Base-by-base conservation (phyloP, 1,140 invertebrate species). In the Hydropsyche tenuis region DNA sequence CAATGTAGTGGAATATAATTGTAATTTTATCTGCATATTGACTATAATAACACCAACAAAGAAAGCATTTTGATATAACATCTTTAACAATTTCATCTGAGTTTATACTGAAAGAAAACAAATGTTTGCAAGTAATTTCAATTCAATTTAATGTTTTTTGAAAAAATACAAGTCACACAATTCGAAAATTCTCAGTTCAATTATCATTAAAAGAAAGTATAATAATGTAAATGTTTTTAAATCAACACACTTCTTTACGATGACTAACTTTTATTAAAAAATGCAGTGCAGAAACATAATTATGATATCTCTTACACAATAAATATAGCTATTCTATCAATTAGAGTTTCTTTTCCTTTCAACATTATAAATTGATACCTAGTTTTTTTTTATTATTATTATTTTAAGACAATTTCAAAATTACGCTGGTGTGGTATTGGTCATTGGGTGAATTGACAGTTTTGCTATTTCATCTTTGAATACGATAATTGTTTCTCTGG, bases 381-480 rank as follows among this genome's bases (percentile, higher is more conserved):
- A n/a, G n/a, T n/a, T 37, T 37, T 37, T 4, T 37, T 37, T 37
- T 37, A 37, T 4, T 37, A 37, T 37, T 37, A n/a, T n/a, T n/a
- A n/a, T n/a, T n/a, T n/a, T n/a, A n/a, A n/a, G n/a, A n/a, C n/a
- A n/a, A n/a, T n/a, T 9, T 63, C 20, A 22, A 23, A 6, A n/a
- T 65, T 23, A 70, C 7, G 68, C 48, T 22, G 68, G 30, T n/a
- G 25, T 42, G 22, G 23, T 69, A 22, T 46, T 76, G 64, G n/a
- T 62, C 30, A 77, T 46, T 27, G 72, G 73, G 72, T 80, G 81
- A 74, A 87, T 86, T 79, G 90, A 89, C 23, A 88, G 78, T 82
- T 94, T 94, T 11, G 89, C 87, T 78, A 97, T 91, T 85, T 96
- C 94, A 22, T 92, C 89, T 80, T 96, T 96, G 78, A 96, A 95